phyloP scores from a whole-genome alignment of 2,797 vertebrate species.

The Pogoniulus pusillus region DNA sequence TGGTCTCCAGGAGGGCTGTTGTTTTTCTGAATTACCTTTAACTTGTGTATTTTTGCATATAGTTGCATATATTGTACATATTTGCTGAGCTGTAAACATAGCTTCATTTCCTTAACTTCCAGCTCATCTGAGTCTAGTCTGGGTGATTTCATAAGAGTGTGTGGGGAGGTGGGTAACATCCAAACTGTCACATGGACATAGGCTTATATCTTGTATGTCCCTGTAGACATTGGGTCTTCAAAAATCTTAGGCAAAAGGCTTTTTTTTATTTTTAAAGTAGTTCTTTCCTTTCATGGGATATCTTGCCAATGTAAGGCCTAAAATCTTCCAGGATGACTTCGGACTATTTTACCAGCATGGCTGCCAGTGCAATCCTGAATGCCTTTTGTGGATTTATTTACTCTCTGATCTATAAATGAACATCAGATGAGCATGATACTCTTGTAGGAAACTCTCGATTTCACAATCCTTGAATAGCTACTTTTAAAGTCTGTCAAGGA shows the following conservation, averaged over 20 bases:
- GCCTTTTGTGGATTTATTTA: slow-evolving; percentile 4
- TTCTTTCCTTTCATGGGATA: neutral
- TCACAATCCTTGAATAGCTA: neutral
- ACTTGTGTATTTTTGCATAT: too few relatives aligned
- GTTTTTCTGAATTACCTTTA: too few relatives aligned
- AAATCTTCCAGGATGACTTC: neutral
- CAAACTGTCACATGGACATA: too few relatives aligned
- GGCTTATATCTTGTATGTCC: neutral
- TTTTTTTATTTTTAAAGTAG: neutral
- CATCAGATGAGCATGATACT: neutral
- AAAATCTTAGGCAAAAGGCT: neutral
- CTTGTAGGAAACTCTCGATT: neutral
- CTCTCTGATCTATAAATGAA: neutral
- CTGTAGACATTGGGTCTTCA: neutral
- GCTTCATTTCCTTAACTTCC: too few relatives aligned
- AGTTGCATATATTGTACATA: too few relatives aligned
- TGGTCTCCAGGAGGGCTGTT: too few relatives aligned
- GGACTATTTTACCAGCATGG: neutral
- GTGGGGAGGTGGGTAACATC: too few relatives aligned
- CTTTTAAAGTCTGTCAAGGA: neutral
- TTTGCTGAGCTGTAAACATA: too few relatives aligned
- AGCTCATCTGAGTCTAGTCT: too few relatives aligned
- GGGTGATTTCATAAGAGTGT: too few relatives aligned
- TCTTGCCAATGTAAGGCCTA: neutral
- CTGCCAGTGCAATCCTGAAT: neutral